Evolutionary conservation across 2,113 vertebrate species (phyloP).

Genomic region (Silurus asotus): DNA sequence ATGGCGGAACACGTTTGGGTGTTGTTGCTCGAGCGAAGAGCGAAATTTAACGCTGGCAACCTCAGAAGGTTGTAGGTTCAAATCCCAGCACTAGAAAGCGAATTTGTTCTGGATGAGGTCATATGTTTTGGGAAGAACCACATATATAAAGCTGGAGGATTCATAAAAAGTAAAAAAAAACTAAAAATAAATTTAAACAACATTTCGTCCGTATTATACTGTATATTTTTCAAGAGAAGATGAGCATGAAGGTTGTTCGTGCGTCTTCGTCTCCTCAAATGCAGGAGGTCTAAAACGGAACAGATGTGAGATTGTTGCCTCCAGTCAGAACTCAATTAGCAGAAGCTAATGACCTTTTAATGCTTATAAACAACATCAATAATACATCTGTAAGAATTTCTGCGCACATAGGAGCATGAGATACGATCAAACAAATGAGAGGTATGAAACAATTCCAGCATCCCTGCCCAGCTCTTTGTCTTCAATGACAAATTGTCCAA

Average conservation of each 20-base stretch:
- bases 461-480: background rate
- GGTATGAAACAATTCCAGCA: background rate
- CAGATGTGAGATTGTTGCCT: constrained; percentile 33
- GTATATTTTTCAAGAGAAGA: background rate
- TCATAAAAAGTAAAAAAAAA: too few relatives aligned
- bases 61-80: too few relatives aligned
- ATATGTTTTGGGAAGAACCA: too few relatives aligned
- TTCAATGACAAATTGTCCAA: background rate
- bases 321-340: constrained; percentile 29
- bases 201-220: too few relatives aligned
- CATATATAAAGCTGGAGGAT: too few relatives aligned
- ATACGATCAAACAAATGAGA: background rate
- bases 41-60: too few relatives aligned
- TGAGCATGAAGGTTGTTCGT: background rate
- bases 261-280: background rate
- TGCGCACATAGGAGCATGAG: background rate
- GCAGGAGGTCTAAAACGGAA: background rate
- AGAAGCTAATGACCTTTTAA: constrained; percentile 23
- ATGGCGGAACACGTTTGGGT: too few relatives aligned
- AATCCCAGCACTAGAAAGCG: too few relatives aligned
- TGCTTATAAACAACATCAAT: constrained; percentile 38
- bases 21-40: too few relatives aligned
- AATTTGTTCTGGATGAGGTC: too few relatives aligned
- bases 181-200: too few relatives aligned
- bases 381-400: constrained; percentile 22